Conservation (phyloP, 2,888 invertebrate genomes). For the Labia minor region DNA sequence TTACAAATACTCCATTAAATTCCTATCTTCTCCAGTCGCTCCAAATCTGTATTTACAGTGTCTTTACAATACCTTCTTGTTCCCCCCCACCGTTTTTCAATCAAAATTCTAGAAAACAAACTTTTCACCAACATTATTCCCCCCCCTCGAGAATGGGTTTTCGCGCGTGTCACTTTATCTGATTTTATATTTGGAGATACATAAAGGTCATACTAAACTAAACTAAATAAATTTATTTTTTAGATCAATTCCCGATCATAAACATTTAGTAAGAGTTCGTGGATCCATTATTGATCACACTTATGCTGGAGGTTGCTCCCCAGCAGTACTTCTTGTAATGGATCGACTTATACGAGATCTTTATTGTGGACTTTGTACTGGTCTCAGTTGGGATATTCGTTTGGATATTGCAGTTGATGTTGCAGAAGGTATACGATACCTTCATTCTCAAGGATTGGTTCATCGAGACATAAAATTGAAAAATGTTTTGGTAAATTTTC, state of each 20-base stretch:
- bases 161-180: no score
- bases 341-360: constrained; percentile 63
- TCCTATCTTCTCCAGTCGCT: no score
- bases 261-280: constrained; percentile 59
- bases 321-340: constrained; percentile 71
- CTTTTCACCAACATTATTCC: no score
- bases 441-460: constrained; percentile 78
- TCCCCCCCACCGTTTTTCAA: no score
- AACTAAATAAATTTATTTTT: constrained; percentile 20
- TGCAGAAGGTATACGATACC: constrained; percentile 74
- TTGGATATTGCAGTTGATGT: constrained; percentile 70
- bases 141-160: no score
- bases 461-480: constrained; percentile 84
- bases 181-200: no score
- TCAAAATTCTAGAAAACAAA: no score
- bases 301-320: constrained; percentile 56
- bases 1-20: no score
- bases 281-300: constrained; percentile 74
- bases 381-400: constrained; percentile 51
- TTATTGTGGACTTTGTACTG: constrained; percentile 61
- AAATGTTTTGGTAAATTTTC: constrained; percentile 59
- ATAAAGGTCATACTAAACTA: no score
- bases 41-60: no score
- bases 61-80: no score
- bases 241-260: constrained; percentile 71